Base-by-base conservation (phyloP, 2,797 vertebrate genomes). In the Arnoldichthys spilopterus region DNA sequence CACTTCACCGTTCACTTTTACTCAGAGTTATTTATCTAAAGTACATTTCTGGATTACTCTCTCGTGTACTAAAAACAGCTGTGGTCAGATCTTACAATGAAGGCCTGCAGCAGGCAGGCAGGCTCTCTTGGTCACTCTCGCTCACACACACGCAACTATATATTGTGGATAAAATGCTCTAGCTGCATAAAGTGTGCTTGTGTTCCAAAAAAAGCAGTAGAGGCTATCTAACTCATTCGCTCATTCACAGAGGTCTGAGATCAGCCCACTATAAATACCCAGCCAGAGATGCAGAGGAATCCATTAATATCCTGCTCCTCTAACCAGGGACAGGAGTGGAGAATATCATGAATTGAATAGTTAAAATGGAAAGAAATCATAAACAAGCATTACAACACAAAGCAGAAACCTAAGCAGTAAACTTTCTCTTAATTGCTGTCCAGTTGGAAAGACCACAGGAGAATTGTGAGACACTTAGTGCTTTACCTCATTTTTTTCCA, bases 401-500 rank as follows among this genome's bases (percentile, higher is more conserved):
- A n/a, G n/a, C n/a, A n/a, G n/a, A n/a, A n/a, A 15, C 58, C 16
- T 28, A 18, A 18, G 12, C 9, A 24, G 49, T 76, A 47, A 53
- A 56, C 51, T 2, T 71, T 22, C 26, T 64, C 22, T 59, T 22
- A 7, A 47, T 51, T 58, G 18, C 30, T 45, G 73, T 70, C 22
- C 56, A 6, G 45, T 30, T 56, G 9, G 20, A 49, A 32, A 53
- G 63, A 32, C 22, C 18, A 74, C 11, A 16, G 26, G 49, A 22
- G 28, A 22, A 68, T 72, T 68, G 47, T 67, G 66, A 70, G 72
- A 76, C 26, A 40, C 30, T 49, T 45, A 73, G 67, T 81, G 82
- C 62, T 51, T 16, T 95, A 96, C 97, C 97, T 99, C 97, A 90
- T 98, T 96, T 94, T 99, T 99, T 94, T 99, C 97, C 89, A 99